phyloP scores from a whole-genome alignment of 2,797 vertebrate species.

The Aphelocoma californica region DNA sequence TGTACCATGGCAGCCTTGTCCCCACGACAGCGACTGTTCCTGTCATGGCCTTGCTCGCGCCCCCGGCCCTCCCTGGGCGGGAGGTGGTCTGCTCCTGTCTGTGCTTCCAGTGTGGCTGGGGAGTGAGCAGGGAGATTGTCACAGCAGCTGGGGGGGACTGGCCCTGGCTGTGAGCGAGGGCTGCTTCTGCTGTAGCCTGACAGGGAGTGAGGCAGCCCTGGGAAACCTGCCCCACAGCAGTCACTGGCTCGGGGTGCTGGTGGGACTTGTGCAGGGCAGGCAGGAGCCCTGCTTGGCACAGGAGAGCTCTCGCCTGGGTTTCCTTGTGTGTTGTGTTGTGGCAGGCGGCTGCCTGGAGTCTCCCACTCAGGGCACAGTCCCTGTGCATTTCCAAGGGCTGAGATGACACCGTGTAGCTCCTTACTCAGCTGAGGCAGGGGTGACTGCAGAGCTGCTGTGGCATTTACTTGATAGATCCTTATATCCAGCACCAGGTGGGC shows the following conservation, averaged over 20 bases:
- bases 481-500: accelerated
- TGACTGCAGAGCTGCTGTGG: neutral
- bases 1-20: conserved; percentile 41
- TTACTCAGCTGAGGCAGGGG: accelerated
- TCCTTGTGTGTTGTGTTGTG: neutral
- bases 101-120: neutral
- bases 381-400: neutral
- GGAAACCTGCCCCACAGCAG: neutral
- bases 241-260: accelerated
- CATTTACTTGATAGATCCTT: neutral
- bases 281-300: neutral
- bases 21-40: neutral
- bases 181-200: neutral
- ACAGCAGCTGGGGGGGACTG: neutral
- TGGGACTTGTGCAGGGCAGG: neutral
- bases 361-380: neutral
- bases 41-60: neutral
- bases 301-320: neutral
- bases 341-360: accelerated
- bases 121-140: neutral
- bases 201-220: neutral
- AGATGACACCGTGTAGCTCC: neutral
- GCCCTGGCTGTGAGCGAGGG: neutral
- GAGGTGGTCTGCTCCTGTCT: neutral
- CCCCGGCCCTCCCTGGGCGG: neutral